These are phyloP conservation scores for Philotrypesis tridentata DNA, from an alignment of 1,140 invertebrate species.

Conservation along the genomic window DNA sequence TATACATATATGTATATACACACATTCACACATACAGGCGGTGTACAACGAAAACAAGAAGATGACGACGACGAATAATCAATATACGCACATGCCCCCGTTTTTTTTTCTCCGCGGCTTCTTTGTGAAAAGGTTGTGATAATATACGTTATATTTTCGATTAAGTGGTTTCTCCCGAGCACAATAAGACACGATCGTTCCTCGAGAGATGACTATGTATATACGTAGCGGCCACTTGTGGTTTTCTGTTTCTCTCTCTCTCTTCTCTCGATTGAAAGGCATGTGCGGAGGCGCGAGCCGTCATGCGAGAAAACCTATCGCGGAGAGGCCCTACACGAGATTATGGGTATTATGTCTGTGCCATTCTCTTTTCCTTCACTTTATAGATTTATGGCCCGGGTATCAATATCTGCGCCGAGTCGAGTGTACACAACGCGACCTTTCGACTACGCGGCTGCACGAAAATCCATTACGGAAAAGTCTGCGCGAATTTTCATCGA, in stretches of 20 bases:
- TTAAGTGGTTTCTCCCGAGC: neutral
- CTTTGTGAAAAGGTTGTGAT: neutral
- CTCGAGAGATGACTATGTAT: neutral
- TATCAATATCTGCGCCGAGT: neutral
- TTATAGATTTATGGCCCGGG: neutral
- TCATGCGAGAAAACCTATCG: neutral
- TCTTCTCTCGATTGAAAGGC: neutral
- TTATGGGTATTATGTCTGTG: neutral
- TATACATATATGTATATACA: too few species aligned
- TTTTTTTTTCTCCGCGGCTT: neutral
- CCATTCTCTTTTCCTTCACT: neutral
- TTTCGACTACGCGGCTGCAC: neutral
- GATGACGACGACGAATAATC: too few species aligned
- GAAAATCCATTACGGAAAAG: neutral
- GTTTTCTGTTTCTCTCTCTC: too few species aligned
- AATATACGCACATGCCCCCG: neutral
- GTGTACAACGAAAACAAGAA: too few species aligned
- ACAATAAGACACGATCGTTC: neutral
- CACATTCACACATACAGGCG: too few species aligned
- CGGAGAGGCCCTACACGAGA: neutral
- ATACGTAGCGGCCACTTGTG: neutral
- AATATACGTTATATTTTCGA: neutral
- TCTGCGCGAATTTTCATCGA: too few species aligned
- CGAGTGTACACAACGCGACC: neutral
- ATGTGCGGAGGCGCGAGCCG: neutral